phyloP scores from a whole-genome alignment of 2,888 invertebrate genomes.

The Diarsia rubi region DNA sequence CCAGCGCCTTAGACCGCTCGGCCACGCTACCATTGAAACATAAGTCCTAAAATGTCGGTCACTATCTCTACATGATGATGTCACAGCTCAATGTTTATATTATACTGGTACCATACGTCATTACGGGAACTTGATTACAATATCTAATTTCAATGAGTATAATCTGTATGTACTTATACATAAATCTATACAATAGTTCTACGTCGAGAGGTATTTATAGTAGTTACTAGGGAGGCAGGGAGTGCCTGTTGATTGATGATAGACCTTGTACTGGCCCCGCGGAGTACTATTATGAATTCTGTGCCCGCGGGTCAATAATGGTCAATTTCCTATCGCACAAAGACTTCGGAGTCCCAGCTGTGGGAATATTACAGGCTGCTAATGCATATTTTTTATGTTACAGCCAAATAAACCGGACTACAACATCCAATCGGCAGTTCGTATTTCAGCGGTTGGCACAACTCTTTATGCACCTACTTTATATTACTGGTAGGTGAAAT shows the following conservation, averaged over 20 bases:
- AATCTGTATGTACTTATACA: not conserved
- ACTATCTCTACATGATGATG: conserved; percentile 37
- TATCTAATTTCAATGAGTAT: not conserved
- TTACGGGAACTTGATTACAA: not conserved
- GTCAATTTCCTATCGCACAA: not conserved
- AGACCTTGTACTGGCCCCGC: not conserved
- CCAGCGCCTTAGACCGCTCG: conserved; percentile 97
- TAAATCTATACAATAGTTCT: not conserved
- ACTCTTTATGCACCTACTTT: conserved; percentile 82
- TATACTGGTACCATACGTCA: not conserved
- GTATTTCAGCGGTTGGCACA: conserved; percentile 81
- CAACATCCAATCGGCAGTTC: conserved; percentile 76
- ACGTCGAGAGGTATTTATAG: not conserved
- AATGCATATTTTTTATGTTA: conserved; percentile 58
- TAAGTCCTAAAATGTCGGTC: fast-evolving
- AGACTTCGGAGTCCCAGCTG: too few species aligned
- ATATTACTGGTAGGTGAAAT: conserved; percentile 79
- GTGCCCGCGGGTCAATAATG: not conserved
- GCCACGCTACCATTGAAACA: conserved; percentile 93
- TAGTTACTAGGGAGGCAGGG: not conserved
- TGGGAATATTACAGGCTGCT: not conserved
- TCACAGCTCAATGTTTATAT: not conserved
- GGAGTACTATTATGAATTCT: too few species aligned
- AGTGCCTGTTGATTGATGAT: not conserved
- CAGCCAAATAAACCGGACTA: conserved; percentile 83